Evolutionary conservation across 2,888 invertebrate genomes (phyloP).

Genomic region (Melinaea marsaeus): DNA sequence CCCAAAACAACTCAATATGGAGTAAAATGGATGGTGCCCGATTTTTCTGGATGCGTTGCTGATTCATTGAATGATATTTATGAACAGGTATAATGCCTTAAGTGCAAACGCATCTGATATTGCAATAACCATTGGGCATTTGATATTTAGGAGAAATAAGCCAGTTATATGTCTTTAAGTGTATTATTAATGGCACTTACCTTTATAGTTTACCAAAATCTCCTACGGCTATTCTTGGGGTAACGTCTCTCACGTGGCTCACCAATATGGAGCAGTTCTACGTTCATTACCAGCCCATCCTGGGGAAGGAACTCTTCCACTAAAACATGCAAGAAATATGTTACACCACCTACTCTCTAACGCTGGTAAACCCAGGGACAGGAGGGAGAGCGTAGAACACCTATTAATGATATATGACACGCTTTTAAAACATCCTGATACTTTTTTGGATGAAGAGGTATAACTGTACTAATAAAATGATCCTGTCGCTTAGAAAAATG

Average conservation of each 20-base stretch:
- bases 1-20: conserved; percentile 73
- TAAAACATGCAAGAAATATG: conserved; percentile 78
- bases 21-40: conserved; percentile 85
- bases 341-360: conserved; percentile 70
- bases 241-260: conserved; percentile 76
- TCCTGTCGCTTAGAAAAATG: background rate
- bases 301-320: conserved; percentile 81
- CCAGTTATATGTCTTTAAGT: too few relatives aligned
- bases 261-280: conserved; percentile 76
- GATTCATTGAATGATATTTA: conserved; percentile 80
- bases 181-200: too few relatives aligned
- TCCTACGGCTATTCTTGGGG: conserved; percentile 81
- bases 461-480: conserved; percentile 34
- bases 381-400: conserved; percentile 79
- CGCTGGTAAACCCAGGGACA: conserved; percentile 55
- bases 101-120: background rate
- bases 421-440: conserved; percentile 71
- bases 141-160: too few relatives aligned
- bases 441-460: conserved; percentile 86
- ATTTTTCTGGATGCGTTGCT: conserved; percentile 85
- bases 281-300: conserved; percentile 74
- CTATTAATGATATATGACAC: conserved; percentile 78
- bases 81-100: conserved; percentile 71
- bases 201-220: conserved; percentile 55
- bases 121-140: too few relatives aligned